Conservation (phyloP, 2,888 invertebrate species). For the Epistrophe eligans region DNA sequence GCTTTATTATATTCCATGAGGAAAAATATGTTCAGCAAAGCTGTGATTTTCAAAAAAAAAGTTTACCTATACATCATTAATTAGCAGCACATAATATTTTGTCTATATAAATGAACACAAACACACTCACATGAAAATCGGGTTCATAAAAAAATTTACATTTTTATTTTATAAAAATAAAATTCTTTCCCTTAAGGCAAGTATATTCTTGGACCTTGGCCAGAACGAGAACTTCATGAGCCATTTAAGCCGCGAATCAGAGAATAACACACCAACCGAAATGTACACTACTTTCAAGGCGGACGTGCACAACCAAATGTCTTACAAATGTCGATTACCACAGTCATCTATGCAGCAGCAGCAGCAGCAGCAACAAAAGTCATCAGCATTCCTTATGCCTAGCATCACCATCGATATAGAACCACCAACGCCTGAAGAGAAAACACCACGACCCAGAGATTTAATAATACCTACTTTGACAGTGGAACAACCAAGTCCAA, state of each 20-base stretch:
- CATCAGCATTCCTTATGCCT: constrained; percentile 69
- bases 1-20: background rate
- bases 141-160: constrained; percentile 53
- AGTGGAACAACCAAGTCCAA: constrained; percentile 89
- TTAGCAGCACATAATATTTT: background rate
- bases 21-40: constrained; percentile 8
- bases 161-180: constrained; percentile 45
- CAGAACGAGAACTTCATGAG: constrained; percentile 70
- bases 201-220: constrained; percentile 73
- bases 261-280: constrained; percentile 78
- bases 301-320: constrained; percentile 75
- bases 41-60: constrained; percentile 32
- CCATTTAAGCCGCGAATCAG: constrained; percentile 76
- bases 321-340: constrained; percentile 53
- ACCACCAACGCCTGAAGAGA: constrained; percentile 80
- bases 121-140: constrained; percentile 38
- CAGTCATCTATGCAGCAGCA: constrained; percentile 57
- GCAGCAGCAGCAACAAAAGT: constrained; percentile 31
- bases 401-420: constrained; percentile 80
- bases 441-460: constrained; percentile 83
- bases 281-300: constrained; percentile 78
- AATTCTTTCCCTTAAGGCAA: constrained; percentile 65
- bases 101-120: constrained; percentile 30
- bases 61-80: background rate
- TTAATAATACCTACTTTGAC: constrained; percentile 87